Percentiles rank a stretch among this genome's conserved stretches.
phyloP scores from a whole-genome alignment of 2,888 invertebrate genomes.

The Acheta domesticus region DNA sequence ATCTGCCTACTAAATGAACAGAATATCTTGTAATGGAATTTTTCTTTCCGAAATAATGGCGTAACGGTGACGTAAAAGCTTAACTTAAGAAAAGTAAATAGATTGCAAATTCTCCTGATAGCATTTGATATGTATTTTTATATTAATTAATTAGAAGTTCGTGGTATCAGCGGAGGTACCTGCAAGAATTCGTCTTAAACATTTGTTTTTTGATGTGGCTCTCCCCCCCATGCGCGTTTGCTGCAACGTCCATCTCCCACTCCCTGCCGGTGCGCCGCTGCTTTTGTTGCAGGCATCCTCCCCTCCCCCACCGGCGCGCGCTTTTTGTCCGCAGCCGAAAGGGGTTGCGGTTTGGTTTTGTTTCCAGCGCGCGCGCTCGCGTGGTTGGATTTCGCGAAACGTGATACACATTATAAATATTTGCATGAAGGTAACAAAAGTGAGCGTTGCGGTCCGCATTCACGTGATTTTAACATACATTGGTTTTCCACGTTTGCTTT shows the following conservation, averaged over 20 bases:
- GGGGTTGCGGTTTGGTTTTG: background rate
- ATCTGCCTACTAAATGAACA: too few relatives aligned
- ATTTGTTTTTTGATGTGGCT: too few relatives aligned
- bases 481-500: background rate
- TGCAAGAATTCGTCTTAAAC: too few relatives aligned
- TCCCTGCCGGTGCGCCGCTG: background rate
- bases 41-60: too few relatives aligned
- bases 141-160: too few relatives aligned
- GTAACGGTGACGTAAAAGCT: too few relatives aligned
- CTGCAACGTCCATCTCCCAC: background rate
- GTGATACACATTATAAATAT: conserved; percentile 18
- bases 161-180: too few relatives aligned
- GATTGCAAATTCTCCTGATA: too few relatives aligned
- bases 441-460: background rate
- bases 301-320: background rate
- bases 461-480: background rate
- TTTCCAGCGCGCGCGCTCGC: background rate
- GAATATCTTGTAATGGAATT: too few relatives aligned
- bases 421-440: conserved; percentile 18
- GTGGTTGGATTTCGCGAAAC: background rate
- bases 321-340: background rate
- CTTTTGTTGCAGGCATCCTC: background rate
- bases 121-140: too few relatives aligned
- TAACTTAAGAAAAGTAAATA: too few relatives aligned
- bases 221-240: too few relatives aligned